Conservation (phyloP, 2,888 invertebrate genomes). For the Aspidiotus destructor region DNA sequence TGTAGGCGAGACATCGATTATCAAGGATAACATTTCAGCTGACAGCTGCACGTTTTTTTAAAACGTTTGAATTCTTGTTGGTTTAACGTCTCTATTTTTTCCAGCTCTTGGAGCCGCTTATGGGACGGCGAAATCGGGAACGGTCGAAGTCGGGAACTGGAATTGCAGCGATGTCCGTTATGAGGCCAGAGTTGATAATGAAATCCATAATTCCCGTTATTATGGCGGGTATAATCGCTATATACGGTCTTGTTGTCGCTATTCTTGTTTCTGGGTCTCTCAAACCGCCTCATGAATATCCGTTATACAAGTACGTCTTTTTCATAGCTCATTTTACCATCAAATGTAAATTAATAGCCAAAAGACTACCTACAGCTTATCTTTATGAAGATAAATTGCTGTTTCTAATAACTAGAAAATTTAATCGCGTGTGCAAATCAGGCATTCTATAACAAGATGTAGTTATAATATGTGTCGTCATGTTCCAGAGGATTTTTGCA, state of each 20-base stretch:
- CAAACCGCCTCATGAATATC: constrained; percentile 48
- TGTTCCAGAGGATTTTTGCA: constrained; percentile 87
- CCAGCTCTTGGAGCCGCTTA: constrained; percentile 96
- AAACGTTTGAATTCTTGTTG: no score
- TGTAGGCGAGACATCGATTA: no score
- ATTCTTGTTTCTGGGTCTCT: constrained; percentile 91
- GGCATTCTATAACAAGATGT: no score
- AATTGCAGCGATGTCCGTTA: constrained; percentile 99
- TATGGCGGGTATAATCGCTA: constrained; percentile 99
- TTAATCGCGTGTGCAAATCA: no score
- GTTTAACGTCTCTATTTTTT: constrained; percentile 40
- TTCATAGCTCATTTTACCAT: not conserved
- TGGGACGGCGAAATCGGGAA: constrained; percentile 99
- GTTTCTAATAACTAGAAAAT: not conserved
- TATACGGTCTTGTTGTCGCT: constrained; percentile 98
- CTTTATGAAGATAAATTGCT: not conserved
- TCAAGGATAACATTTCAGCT: no score
- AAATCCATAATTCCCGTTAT: constrained; percentile 99
- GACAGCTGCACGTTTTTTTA: no score
- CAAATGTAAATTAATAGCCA: no score
- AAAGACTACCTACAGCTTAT: not conserved
- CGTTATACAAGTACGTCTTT: constrained; percentile 66
- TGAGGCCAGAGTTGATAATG: constrained; percentile 99
- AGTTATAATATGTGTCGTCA: constrained; percentile 13
- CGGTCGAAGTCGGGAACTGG: no score